Base-by-base conservation (phyloP, 2,888 invertebrate genomes). In the Epistrophe grossulariae region DNA sequence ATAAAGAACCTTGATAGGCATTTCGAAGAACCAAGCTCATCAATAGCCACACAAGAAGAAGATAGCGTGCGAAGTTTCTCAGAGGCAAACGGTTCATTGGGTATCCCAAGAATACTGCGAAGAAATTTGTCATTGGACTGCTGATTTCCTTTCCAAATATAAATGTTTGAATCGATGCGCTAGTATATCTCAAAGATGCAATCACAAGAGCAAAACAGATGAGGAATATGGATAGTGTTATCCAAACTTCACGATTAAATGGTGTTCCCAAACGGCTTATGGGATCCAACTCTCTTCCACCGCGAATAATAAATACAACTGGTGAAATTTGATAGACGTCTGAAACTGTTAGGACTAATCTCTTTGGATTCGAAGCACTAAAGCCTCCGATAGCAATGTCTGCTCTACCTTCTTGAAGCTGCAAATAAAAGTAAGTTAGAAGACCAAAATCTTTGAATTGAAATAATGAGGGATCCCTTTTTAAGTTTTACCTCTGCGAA, bases 1-100 rank as follows among this genome's bases (percentile, higher is more conserved):
- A 91, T 38, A 91, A 55, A n/a, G 91, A 91, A 1, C 91, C 91
- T 84, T 92, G 92, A 68, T 92, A 92, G 38, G 91, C 91, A 50
- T 90, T 90, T 3, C 92, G 91, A 40, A 92, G 59, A 11, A 92
- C 89, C 4, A 92, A 70, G 0, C 90, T 89, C 2, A 89, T 77
- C 0, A 91, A 43, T 10, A 92, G 57, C 92, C 91, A 92, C 10
- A 89, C 62, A 62, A 89, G 83, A 4, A 92, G 43, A 10, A 91
- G 64, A 17, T 90, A 90, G 0, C 92, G 90, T 2, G 91, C 85
- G 17, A 91, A 90, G 4, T 88, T 89, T 2, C 84, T 66, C 4
- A 74, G 77, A 0, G 92, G 91, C 1, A 38, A 52, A 0, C 35
- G 40, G 0, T 87, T 88, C 2, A 92, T 68, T 4, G 91, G 88